A percentile compares a stretch with the other conserved stretches of the same genome.
Evolutionary conservation across 2,888 invertebrate genomes (phyloP).

Genomic region (Galerucella nymphaeae): DNA sequence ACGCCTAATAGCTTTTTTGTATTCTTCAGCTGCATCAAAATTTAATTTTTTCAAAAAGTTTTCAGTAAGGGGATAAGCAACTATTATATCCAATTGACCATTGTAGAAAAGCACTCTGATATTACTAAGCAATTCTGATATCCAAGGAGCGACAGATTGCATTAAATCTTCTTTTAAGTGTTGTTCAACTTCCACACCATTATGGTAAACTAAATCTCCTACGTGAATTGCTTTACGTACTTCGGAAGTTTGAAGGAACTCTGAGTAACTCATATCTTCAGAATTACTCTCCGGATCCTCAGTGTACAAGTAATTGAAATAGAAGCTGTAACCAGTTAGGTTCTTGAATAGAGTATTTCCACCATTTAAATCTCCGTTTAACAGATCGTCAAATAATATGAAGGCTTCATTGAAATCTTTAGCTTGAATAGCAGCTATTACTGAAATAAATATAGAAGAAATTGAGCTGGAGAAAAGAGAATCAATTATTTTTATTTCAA

Average conservation of each 20-base stretch:
- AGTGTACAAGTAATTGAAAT: slow-evolving; percentile 78
- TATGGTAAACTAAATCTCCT: slow-evolving; percentile 70
- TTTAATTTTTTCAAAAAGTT: slow-evolving; percentile 78
- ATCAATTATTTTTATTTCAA: no score
- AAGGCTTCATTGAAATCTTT: slow-evolving; percentile 78
- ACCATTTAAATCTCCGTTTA: slow-evolving; percentile 76
- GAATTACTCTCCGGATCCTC: slow-evolving; percentile 64
- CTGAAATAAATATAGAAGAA: slow-evolving; percentile 37
- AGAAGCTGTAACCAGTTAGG: slow-evolving; percentile 79
- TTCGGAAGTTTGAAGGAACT: slow-evolving; percentile 67
- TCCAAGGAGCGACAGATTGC: slow-evolving; percentile 50
- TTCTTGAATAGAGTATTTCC: slow-evolving; percentile 73
- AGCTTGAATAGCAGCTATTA: slow-evolving; percentile 69
- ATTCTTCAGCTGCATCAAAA: slow-evolving; percentile 74
- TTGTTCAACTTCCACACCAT: slow-evolving; percentile 41
- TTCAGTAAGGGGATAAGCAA: slow-evolving; percentile 84
- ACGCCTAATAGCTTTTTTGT: slow-evolving; percentile 71
- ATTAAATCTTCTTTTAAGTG: slow-evolving; percentile 46
- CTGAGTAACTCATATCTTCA: slow-evolving; percentile 47
- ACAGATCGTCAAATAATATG: slow-evolving; percentile 75
- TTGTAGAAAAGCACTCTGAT: slow-evolving; percentile 67
- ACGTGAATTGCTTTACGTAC: slow-evolving; percentile 84
- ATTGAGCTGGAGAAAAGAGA: background rate
- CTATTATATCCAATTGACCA: slow-evolving; percentile 89
- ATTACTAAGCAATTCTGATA: slow-evolving; percentile 70